phyloP scores from a whole-genome alignment of 1,140 invertebrate species.

The Drosophila saltans region DNA sequence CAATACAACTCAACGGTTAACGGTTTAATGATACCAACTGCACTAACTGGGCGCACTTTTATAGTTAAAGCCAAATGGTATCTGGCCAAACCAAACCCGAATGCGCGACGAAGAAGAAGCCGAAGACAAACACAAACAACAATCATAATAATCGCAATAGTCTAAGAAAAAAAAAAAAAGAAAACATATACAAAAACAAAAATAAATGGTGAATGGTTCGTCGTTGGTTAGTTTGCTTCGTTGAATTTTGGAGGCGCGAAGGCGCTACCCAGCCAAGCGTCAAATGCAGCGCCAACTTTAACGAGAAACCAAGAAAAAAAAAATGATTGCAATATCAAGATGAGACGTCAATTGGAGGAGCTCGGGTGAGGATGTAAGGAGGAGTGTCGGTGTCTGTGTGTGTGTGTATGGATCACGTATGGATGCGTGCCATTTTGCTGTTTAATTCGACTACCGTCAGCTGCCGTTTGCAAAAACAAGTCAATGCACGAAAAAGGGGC shows the following conservation, averaged over 20 bases:
- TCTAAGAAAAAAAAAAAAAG: slow-evolving; percentile 19
- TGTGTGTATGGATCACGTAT: slow-evolving; percentile 38
- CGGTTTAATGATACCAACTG: slow-evolving; percentile 82
- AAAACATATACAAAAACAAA: slow-evolving; percentile 43
- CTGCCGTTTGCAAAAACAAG: slow-evolving; percentile 53
- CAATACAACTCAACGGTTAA: slow-evolving; percentile 79
- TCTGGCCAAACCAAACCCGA: slow-evolving; percentile 32
- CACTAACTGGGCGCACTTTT: slow-evolving; percentile 70
- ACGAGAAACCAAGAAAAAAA: slow-evolving; percentile 34
- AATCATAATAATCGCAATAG: slow-evolving; percentile 77
- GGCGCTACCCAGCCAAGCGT: slow-evolving; percentile 69
- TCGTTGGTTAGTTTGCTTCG: slow-evolving; percentile 44
- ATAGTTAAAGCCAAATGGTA: slow-evolving; percentile 64
- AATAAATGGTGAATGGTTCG: slow-evolving; percentile 72
- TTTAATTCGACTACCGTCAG: slow-evolving; percentile 76
- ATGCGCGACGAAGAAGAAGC: slow-evolving; percentile 39
- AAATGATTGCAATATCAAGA: slow-evolving; percentile 52
- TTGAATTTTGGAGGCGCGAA: slow-evolving; percentile 73
- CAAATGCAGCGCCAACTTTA: slow-evolving; percentile 63
- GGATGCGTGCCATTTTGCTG: slow-evolving; percentile 77
- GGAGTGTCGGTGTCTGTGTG: too few relatives aligned
- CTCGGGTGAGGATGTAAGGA: not conserved
- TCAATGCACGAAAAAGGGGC: slow-evolving; percentile 59
- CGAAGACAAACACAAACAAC: slow-evolving; percentile 45
- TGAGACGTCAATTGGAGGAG: slow-evolving; percentile 7